Evolutionary conservation across 2,797 vertebrate genomes (phyloP).

Genomic region (Graptemys geographica): DNA sequence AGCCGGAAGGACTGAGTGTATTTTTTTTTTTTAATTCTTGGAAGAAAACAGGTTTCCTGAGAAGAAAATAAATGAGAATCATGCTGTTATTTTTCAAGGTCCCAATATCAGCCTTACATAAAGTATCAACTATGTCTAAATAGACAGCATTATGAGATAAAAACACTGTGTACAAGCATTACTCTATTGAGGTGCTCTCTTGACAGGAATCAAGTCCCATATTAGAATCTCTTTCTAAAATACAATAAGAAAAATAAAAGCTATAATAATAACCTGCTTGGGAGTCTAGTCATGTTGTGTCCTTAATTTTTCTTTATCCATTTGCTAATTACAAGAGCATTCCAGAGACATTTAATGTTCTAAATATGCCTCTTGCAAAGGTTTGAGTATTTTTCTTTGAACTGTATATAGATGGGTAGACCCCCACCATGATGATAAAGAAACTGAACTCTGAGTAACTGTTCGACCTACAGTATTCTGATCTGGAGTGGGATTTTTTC

Average conservation of each 20-base stretch:
- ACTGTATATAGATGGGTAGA: not conserved
- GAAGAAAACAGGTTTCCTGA: slow-evolving; percentile 21
- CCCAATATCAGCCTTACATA: not conserved
- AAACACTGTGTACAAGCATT: not conserved
- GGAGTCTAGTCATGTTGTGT: not conserved
- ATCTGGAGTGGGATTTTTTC: not conserved
- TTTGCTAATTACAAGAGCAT: not conserved
- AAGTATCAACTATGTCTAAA: not conserved
- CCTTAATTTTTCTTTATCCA: not conserved
- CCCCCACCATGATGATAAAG: not conserved
- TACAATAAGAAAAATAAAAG: not conserved
- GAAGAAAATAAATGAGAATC: not conserved
- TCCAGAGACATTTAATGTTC: not conserved
- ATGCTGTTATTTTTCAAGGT: not conserved
- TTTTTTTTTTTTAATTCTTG: not conserved
- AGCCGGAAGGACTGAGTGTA: not conserved
- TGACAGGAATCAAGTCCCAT: not conserved
- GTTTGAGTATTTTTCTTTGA: not conserved
- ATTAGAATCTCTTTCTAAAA: not conserved
- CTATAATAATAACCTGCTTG: not conserved
- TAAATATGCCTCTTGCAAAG: not conserved
- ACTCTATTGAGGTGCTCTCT: not conserved
- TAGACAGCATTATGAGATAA: not conserved
- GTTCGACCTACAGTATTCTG: not conserved
- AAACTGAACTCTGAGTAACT: not conserved